These are phyloP conservation scores for Pachymerium ferrugineum DNA, from an alignment of 2,888 invertebrate genomes.

Conservation along the genomic window DNA sequence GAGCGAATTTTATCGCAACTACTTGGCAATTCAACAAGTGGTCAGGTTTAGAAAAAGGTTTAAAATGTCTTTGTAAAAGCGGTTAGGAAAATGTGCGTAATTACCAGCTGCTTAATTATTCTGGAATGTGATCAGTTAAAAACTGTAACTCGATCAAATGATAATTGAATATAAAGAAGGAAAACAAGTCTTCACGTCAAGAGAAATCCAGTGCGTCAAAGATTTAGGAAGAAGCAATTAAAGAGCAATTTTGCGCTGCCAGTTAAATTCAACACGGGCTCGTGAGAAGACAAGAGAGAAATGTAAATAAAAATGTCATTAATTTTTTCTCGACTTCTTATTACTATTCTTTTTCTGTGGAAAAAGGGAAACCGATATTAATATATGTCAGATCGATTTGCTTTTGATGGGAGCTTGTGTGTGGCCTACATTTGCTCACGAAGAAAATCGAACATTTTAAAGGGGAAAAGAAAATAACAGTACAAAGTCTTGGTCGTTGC, in stretches of 20 bases:
- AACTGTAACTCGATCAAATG: not conserved
- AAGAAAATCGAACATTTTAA: slow-evolving; percentile 4
- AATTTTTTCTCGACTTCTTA: not conserved
- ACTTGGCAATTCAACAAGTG: slow-evolving; percentile 3
- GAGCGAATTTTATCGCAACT: not conserved
- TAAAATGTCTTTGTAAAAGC: not conserved
- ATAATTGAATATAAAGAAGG: not conserved
- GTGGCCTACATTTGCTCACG: slow-evolving; percentile 9
- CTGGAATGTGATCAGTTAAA: no score
- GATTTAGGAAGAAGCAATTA: not conserved
- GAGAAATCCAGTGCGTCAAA: not conserved
- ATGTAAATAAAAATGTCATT: not conserved
- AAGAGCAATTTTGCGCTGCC: not conserved
- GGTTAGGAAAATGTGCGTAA: no score
- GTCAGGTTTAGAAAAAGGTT: not conserved
- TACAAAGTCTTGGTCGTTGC: no score
- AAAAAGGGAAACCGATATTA: slow-evolving; percentile 4
- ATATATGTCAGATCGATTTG: slow-evolving; percentile 4
- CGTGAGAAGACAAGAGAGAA: not conserved
- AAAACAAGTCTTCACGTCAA: not conserved
- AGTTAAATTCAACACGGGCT: not conserved
- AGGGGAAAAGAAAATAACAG: not conserved
- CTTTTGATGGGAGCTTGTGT: slow-evolving; percentile 13
- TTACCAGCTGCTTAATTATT: no score
- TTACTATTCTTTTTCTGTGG: not conserved